Evolutionary conservation across 2,797 vertebrate species (phyloP).

Genomic region (Pseudochirops cupreus): DNA sequence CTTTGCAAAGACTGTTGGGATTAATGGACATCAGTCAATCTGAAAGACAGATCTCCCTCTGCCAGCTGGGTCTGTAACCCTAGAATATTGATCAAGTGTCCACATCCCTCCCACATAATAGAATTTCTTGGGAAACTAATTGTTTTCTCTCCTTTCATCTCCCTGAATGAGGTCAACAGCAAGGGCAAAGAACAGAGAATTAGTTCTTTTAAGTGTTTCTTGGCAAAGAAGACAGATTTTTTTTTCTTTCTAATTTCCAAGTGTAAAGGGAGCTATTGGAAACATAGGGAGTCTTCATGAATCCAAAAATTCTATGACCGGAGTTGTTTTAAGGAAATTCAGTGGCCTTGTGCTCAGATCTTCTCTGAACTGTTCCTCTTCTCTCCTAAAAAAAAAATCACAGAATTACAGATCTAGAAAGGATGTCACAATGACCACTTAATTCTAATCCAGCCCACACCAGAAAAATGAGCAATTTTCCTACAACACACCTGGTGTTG

Average conservation of each 20-base stretch:
- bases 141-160: slow-evolving; percentile 82
- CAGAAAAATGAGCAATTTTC: not conserved
- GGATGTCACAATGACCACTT: not conserved
- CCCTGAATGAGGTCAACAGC: slow-evolving; percentile 77
- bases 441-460: not conserved
- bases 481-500: not conserved
- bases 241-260: slow-evolving; percentile 65
- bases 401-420: not conserved
- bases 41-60: slow-evolving; percentile 75
- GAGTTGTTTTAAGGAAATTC: not conserved
- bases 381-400: not conserved
- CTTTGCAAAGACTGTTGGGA: slow-evolving; percentile 63
- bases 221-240: slow-evolving; percentile 69
- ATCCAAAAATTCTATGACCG: not conserved
- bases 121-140: slow-evolving; percentile 77
- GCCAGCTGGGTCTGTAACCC: slow-evolving; percentile 73
- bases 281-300: slow-evolving; percentile 38
- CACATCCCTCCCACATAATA: slow-evolving; percentile 77
- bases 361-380: not conserved
- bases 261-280: slow-evolving; percentile 2
- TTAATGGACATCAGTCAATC: slow-evolving; percentile 66
- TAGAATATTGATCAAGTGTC: slow-evolving; percentile 73
- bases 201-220: slow-evolving; percentile 72
- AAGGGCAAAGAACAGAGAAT: slow-evolving; percentile 76
- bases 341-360: not conserved